phyloP scores from a whole-genome alignment of 2,888 invertebrate genomes.

The Anthrax anthrax region DNA sequence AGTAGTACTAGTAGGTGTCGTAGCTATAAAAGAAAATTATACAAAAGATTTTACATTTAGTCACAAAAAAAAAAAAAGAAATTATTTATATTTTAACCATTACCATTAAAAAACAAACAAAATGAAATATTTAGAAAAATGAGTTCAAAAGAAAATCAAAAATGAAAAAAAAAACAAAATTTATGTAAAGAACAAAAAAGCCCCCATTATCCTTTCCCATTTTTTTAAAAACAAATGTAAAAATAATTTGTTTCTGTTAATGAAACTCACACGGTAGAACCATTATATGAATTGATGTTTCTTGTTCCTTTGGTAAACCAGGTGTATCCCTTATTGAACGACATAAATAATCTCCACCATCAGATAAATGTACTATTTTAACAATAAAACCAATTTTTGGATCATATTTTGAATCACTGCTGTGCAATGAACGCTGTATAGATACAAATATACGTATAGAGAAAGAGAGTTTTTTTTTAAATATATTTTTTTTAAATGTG shows the following conservation, averaged over 20 bases:
- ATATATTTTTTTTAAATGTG: too few species aligned
- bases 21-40: background rate
- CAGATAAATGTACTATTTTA: constrained; percentile 25
- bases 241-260: background rate
- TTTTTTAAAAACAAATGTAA: background rate
- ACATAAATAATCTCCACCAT: constrained; percentile 26
- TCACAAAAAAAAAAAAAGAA: too few species aligned
- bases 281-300: background rate
- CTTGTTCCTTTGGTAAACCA: background rate
- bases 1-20: background rate
- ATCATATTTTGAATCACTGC: constrained; percentile 13
- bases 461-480: too few species aligned
- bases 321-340: constrained; percentile 5
- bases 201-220: too few species aligned
- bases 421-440: background rate
- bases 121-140: too few species aligned
- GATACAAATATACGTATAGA: too few species aligned
- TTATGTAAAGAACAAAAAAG: background rate
- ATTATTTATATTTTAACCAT: too few species aligned
- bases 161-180: too few species aligned
- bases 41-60: too few species aligned
- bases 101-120: too few species aligned
- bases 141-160: background rate
- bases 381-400: constrained; percentile 29
- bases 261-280: background rate